A percentile compares a stretch with the other conserved stretches of the same genome.
phyloP scores from a whole-genome alignment of 2,113 vertebrate genomes.

The Chrysemys picta region DNA sequence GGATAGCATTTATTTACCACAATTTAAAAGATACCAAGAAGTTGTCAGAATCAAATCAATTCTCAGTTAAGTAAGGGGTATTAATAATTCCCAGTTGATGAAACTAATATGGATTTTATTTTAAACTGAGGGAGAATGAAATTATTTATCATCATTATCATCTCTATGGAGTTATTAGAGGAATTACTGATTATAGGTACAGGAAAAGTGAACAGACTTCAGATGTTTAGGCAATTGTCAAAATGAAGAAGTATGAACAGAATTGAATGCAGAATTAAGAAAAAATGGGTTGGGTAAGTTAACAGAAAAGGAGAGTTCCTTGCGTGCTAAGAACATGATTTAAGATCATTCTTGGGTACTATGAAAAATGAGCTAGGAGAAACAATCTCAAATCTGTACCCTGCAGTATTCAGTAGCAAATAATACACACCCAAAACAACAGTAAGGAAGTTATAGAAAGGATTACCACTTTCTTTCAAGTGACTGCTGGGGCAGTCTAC shows the following conservation, averaged over 20 bases:
- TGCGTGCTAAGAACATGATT: not conserved
- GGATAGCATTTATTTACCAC: slow-evolving; percentile 65
- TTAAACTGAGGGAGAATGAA: slow-evolving; percentile 58
- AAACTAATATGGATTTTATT: slow-evolving; percentile 75
- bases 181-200: slow-evolving; percentile 64
- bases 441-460: not conserved
- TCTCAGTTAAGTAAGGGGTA: slow-evolving; percentile 63
- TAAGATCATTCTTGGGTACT: slow-evolving; percentile 12
- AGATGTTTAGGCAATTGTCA: slow-evolving; percentile 56
- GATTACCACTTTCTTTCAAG: rapidly evolving
- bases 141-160: slow-evolving; percentile 66
- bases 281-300: slow-evolving; percentile 6
- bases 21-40: slow-evolving; percentile 68
- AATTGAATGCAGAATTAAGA: not conserved
- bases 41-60: slow-evolving; percentile 68
- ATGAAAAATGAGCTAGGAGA: slow-evolving; percentile 23
- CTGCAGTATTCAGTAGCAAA: not conserved
- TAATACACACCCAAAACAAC: not conserved
- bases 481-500: not conserved
- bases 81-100: slow-evolving; percentile 62
- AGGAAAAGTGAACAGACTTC: slow-evolving; percentile 36
- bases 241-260: slow-evolving; percentile 40
- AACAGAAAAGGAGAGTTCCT: not conserved
- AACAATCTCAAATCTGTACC: not conserved
- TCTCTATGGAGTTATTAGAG: slow-evolving; percentile 67